phyloP scores from a whole-genome alignment of 2,113 vertebrate species.

The Xenopus laevis region DNA sequence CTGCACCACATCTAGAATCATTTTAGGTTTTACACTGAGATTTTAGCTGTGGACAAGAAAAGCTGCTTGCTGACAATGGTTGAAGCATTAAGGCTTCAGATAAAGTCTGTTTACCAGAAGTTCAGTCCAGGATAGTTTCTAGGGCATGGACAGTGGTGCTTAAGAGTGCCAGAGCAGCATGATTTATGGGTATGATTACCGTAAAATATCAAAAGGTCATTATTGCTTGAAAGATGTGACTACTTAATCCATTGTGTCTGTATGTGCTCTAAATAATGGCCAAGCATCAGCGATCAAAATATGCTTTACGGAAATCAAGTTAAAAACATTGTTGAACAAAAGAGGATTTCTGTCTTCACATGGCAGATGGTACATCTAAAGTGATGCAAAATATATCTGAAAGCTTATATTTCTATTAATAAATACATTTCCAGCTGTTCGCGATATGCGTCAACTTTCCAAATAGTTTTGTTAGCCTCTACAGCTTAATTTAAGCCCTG shows the following conservation, averaged over 20 bases:
- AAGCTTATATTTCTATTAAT: constrained; percentile 48
- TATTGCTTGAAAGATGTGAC: neutral
- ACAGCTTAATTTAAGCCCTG: constrained; percentile 31
- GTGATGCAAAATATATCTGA: constrained; percentile 44
- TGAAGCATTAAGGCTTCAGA: too few species aligned
- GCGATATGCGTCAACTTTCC: constrained; percentile 24
- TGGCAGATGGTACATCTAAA: constrained; percentile 54
- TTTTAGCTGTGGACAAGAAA: too few species aligned
- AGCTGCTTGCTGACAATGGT: too few species aligned
- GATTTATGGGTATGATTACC: neutral
- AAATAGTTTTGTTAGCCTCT: constrained; percentile 34
- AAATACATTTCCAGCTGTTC: constrained; percentile 51
- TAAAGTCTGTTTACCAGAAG: too few species aligned
- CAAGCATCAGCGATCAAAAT: neutral
- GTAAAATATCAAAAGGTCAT: neutral
- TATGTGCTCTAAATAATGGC: neutral
- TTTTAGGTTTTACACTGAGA: too few species aligned
- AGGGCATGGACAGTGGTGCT: neutral
- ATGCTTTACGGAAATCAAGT: constrained; percentile 37
- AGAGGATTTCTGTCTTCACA: constrained; percentile 54
- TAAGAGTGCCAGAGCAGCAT: neutral
- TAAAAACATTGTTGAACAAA: constrained; percentile 53
- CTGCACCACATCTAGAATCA: too few species aligned
- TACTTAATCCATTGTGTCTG: neutral
- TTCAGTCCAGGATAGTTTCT: too few species aligned